Evolutionary conservation across 1,140 invertebrate species (phyloP), one percentile per base, ranked within the genome.

Genomic region (Drosophila ercepeae): DNA sequence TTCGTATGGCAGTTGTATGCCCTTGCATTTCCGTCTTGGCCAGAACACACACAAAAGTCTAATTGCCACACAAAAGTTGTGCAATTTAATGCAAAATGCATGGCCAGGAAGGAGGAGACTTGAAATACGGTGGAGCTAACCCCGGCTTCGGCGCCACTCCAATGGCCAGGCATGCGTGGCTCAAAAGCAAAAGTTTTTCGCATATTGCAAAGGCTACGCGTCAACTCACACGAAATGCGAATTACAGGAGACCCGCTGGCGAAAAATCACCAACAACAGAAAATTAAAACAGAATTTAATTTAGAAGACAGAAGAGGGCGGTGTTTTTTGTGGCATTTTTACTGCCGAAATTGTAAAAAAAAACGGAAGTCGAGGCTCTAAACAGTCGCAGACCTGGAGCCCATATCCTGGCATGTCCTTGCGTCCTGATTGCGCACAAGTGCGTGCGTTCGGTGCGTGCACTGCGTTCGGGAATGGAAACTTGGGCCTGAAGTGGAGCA

Each of bases 191-290:
- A 88, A 82, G 50, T 88, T 88, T 88, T 88, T 81, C 67, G 74
- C 82, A 64, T 73, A 76, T 75, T 32, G 29, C 29, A 82, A 88
- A 84, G 81, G 74, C 72, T 88, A 82, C 82, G 82, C 82, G 73
- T 88, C 82, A 88, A 88, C 78, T 88, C 82, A 88, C 82, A 88
- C 82, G 82, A 88, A 88, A 88, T 88, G 74, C 82, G 82, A 88
- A 88, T 88, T 88, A 88, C 65, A 81, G 64, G 63, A 71, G 23
- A 50, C 44, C 42, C 49, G 48, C n/a, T 36, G 49, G 49, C 29
- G 27, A 50, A 63, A 53, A 9, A 19, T 36, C n/a, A n/a, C n/a
- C n/a, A 60, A 11, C 36, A 39, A 39, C 34, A 16, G n/a, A 57
- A n/a, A 65, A 9, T 39, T 39, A 45, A 8, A 49, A 29, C 50